Evolutionary conservation across 2,797 vertebrate genomes (phyloP), one percentile per base, ranked within the genome.

Genomic region (Chromobotia macracanthus): DNA sequence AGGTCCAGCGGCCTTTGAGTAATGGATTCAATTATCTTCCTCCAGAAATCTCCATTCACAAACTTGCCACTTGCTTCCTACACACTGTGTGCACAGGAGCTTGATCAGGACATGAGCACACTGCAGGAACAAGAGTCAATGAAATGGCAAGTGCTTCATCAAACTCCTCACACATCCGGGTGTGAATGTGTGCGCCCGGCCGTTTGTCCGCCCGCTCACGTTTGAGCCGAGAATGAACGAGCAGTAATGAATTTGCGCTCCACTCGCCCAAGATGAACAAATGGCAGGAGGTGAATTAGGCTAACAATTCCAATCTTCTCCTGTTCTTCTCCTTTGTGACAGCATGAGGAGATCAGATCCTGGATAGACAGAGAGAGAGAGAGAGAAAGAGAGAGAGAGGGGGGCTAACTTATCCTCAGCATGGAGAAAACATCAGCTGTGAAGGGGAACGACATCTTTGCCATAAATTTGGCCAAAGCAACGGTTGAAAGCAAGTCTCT

Each of bases 371-470:
- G 48, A 70, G 31, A 81, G 67, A 21, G 55, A 56, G 10, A 12
- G 19, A 28, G 64, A 83, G 48, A 65, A 38, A 31, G 64, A 83
- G 48, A 65, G 46, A 70, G 31, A 81, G 66, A 28, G 55, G 48
- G 10, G 4, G 21, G 35, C 74, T 86, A 84, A 87, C 61, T 68
- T 67, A 60, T 72, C 79, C 87, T 86, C 86, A 66, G 90, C 85
- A 94, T 92, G 92, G 91, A 92, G 92, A 93, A 94, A 91, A 88
- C 89, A 93, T 93, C 90, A 93, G 86, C 89, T 68, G 51, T 48
- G 83, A 88, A 90, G 90, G 87, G 85, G 88, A 92, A 91, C 86
- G 69, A 84, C 58, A 35, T 82, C 19, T 75, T 87, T 80, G 87
- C 92, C 89, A 77, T 94, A 93, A 94, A 94, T 93, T 90, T 91